These are phyloP conservation scores for Syngnathus typhle DNA, from an alignment of 2,113 vertebrate species.

Conservation along the genomic window DNA sequence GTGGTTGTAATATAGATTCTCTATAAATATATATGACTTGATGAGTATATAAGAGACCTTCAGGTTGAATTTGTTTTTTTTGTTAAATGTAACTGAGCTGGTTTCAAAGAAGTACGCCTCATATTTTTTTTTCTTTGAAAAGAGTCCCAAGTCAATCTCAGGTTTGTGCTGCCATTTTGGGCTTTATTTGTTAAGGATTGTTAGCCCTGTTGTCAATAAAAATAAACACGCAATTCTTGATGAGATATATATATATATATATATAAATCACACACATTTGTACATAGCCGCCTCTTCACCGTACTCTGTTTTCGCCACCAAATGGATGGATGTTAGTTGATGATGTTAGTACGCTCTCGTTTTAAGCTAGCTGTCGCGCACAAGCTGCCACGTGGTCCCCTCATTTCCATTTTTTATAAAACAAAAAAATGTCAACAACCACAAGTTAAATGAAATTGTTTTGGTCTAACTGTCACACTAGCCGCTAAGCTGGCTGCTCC, in stretches of 20 bases:
- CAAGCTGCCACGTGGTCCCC: neutral
- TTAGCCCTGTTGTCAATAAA: neutral
- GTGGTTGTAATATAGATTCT: conserved; percentile 85
- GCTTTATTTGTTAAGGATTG: neutral
- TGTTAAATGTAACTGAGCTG: conserved; percentile 47
- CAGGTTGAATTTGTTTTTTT: conserved; percentile 79
- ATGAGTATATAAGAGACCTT: conserved; percentile 64
- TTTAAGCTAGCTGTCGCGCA: neutral
- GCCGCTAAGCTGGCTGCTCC: neutral
- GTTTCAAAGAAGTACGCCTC: conserved; percentile 63
- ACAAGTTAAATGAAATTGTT: neutral
- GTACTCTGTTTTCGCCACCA: neutral
- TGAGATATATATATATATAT: too few species aligned
- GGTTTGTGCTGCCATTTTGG: conserved; percentile 51
- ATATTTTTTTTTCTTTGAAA: conserved; percentile 71
- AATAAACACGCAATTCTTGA: neutral
- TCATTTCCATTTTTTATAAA: neutral
- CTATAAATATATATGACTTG: conserved; percentile 5
- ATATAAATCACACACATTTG: neutral
- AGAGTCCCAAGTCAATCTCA: conserved; percentile 78
- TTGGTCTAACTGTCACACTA: neutral
- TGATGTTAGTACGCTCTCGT: neutral
- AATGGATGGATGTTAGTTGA: neutral
- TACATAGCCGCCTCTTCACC: neutral
- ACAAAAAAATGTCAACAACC: neutral